Evolutionary conservation across 2,113 vertebrate genomes (phyloP).

Genomic region (Etia nguti): DNA sequence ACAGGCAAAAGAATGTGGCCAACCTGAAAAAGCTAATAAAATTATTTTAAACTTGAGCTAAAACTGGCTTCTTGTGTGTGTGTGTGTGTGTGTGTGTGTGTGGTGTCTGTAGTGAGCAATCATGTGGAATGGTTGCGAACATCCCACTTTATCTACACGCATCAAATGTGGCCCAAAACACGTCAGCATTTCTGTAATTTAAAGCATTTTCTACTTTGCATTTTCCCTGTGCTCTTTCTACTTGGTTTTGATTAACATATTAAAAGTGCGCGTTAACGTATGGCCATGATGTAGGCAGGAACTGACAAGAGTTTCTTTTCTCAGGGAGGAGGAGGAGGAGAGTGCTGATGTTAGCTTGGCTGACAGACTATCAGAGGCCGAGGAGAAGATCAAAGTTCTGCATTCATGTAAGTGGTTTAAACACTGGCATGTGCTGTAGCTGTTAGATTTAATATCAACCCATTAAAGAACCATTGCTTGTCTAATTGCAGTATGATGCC

Average conservation of each 20-base stretch:
- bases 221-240: background rate
- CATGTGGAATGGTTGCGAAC: background rate
- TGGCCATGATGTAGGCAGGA: background rate
- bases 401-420: constrained; percentile 81
- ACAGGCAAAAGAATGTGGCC: background rate
- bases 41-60: background rate
- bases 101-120: background rate
- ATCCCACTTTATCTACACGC: background rate
- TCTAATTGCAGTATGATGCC: background rate
- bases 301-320: background rate
- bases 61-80: background rate
- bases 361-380: constrained; percentile 86
- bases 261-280: background rate
- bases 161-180: background rate
- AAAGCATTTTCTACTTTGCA: background rate
- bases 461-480: background rate
- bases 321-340: constrained; percentile 82
- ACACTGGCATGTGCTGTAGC: background rate
- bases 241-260: background rate
- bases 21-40: background rate
- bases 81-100: background rate
- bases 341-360: constrained; percentile 80
- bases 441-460: constrained; percentile 3
- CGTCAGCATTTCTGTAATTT: background rate
- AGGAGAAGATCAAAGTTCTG: constrained; percentile 92